These are phyloP conservation scores for Lamellibrachia satsuma DNA, from an alignment of 2,888 invertebrate species.

Conservation along the genomic window DNA sequence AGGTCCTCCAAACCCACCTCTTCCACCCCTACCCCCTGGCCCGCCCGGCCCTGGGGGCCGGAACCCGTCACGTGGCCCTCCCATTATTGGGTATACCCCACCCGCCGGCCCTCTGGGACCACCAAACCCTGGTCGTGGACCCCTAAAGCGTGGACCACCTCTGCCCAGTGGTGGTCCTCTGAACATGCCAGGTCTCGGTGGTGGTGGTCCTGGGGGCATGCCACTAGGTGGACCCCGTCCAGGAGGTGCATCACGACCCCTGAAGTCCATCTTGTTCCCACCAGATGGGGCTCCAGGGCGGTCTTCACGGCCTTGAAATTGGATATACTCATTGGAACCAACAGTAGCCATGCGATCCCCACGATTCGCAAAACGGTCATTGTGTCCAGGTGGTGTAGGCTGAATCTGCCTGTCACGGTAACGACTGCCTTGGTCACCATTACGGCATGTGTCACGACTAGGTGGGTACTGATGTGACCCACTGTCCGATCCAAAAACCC, in stretches of 20 bases:
- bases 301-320: not conserved
- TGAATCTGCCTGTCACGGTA: not conserved
- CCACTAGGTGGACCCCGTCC: not conserved
- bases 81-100: slow-evolving; percentile 18
- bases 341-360: not conserved
- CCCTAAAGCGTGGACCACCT: slow-evolving; percentile 22
- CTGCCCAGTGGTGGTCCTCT: slow-evolving; percentile 14
- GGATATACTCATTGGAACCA: not conserved
- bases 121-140: slow-evolving; percentile 24
- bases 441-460: not conserved
- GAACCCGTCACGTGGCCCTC: not conserved
- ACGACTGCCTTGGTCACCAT: not conserved
- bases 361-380: not conserved
- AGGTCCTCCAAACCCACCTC: slow-evolving; percentile 3
- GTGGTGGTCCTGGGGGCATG: slow-evolving; percentile 22
- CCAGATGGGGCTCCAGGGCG: not conserved
- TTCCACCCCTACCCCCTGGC: slow-evolving; percentile 17
- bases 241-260: no score
- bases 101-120: slow-evolving; percentile 27
- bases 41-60: slow-evolving; percentile 29
- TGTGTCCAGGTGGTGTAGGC: not conserved
- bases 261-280: no score
- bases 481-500: not conserved
- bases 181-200: slow-evolving; percentile 7
- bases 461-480: not conserved